These are phyloP conservation scores for Idris sp. DNA, from an alignment of 1,140 invertebrate species.

Conservation along the genomic window DNA sequence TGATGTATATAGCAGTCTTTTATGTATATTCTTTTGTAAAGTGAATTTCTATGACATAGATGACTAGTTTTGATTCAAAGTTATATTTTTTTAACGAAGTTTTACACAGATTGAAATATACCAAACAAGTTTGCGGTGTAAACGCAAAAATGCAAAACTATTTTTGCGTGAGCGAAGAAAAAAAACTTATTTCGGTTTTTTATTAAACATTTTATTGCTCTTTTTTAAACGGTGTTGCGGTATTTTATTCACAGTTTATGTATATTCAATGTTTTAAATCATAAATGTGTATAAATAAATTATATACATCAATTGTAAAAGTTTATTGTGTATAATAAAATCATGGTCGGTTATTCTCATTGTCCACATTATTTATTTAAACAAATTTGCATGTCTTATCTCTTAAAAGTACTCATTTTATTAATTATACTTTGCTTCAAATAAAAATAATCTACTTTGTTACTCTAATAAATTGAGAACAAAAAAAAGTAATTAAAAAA, in stretches of 20 bases:
- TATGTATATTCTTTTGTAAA: slow-evolving; percentile 59
- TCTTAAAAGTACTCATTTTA: no score
- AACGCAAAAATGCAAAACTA: slow-evolving; percentile 24
- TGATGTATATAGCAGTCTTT: slow-evolving; percentile 53
- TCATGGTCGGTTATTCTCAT: slow-evolving; percentile 64
- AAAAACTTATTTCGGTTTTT: no score
- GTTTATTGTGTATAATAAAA: slow-evolving; percentile 69
- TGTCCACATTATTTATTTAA: no score
- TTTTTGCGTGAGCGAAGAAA: no score
- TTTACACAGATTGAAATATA: slow-evolving; percentile 55
- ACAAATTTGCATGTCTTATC: no score
- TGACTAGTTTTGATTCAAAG: slow-evolving; percentile 56
- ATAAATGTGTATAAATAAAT: slow-evolving; percentile 67
- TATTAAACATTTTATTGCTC: slow-evolving; percentile 22
- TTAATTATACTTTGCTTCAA: no score
- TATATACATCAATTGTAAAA: slow-evolving; percentile 70
- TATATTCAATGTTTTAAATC: slow-evolving; percentile 69
- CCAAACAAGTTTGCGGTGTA: slow-evolving; percentile 24
- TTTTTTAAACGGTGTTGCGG: slow-evolving; percentile 63
- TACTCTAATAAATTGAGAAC: no score
- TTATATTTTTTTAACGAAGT: slow-evolving; percentile 61
- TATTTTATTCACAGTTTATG: slow-evolving; percentile 71
- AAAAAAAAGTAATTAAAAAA: no score
- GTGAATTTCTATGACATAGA: slow-evolving; percentile 54
- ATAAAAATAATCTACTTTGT: no score